Evolutionary conservation across 2,113 vertebrate genomes (phyloP).

Genomic region (Nestor notabilis): DNA sequence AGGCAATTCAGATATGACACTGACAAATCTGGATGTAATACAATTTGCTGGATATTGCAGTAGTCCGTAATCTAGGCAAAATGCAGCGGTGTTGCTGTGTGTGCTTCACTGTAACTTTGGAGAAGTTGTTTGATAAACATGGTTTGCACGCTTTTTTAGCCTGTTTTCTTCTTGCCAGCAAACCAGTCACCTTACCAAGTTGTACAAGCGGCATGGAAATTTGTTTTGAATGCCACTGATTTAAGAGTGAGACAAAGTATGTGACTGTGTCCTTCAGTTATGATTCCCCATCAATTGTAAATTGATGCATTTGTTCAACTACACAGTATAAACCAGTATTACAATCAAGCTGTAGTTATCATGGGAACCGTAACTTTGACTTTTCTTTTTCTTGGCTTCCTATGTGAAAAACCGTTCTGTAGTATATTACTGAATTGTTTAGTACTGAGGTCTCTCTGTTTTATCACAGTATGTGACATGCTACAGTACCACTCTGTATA

Average conservation of each 20-base stretch:
- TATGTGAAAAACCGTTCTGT: not conserved
- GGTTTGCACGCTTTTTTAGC: not conserved
- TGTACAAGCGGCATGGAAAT: not conserved
- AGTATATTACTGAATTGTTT: constrained; percentile 33
- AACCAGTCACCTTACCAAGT: not conserved
- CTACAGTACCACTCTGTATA: constrained; percentile 39
- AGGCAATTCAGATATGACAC: not conserved
- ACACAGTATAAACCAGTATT: not conserved
- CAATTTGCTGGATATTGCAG: not conserved
- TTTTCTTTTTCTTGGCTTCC: constrained; percentile 43
- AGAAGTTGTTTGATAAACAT: not conserved
- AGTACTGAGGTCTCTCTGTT: constrained; percentile 48
- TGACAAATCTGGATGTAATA: not conserved
- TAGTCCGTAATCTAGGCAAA: not conserved
- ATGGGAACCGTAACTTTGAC: constrained; percentile 23
- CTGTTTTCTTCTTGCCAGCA: not conserved
- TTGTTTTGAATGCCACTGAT: not conserved
- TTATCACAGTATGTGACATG: constrained; percentile 1
- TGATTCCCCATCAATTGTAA: constrained; percentile 39
- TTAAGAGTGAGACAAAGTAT: constrained; percentile 14
- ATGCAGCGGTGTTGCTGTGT: not conserved
- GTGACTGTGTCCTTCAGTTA: constrained; percentile 6
- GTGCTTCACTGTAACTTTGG: not conserved
- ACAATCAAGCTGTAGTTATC: constrained; percentile 46
- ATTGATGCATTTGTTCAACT: constrained; percentile 32